These are phyloP conservation scores for Leptinotarsa undecemlineata DNA, from an alignment of 1,140 invertebrate species.

Conservation along the genomic window DNA sequence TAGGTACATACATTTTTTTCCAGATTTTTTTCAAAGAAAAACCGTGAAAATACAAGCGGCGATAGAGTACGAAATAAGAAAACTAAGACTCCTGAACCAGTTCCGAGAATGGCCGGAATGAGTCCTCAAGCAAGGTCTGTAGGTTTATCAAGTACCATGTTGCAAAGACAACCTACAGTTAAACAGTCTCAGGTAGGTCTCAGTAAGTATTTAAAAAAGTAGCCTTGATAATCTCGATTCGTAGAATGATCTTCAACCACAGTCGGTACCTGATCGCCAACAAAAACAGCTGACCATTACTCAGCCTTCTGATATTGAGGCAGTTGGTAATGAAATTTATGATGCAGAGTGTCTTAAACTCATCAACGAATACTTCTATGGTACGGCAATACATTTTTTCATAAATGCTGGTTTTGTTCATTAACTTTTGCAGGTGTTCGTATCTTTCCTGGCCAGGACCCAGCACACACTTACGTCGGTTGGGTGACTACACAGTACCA, in stretches of 20 bases:
- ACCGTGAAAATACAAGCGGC: constrained; percentile 66
- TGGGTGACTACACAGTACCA: constrained; percentile 99
- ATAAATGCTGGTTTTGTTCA: not conserved
- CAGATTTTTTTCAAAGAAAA: constrained; percentile 81
- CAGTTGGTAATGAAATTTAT: constrained; percentile 81
- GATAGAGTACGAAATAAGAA: constrained; percentile 63
- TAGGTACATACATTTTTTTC: constrained; percentile 21
- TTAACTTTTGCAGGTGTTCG: constrained; percentile 60
- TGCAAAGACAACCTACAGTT: constrained; percentile 59
- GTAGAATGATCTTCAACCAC: constrained; percentile 67
- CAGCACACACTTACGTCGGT: constrained; percentile 95
- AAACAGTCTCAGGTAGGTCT: constrained; percentile 62
- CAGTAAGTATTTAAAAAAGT: constrained; percentile 25
- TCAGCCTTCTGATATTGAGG: constrained; percentile 69
- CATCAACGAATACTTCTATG: constrained; percentile 98
- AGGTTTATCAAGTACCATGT: constrained; percentile 43
- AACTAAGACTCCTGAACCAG: constrained; percentile 72
- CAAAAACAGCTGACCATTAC: constrained; percentile 74
- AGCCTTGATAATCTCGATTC: constrained; percentile 23
- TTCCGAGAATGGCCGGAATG: constrained; percentile 52
- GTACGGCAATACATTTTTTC: constrained; percentile 57
- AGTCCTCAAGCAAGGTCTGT: constrained; percentile 37
- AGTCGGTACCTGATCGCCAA: constrained; percentile 70
- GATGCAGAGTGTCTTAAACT: constrained; percentile 86
- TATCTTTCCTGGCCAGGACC: constrained; percentile 96